Evolutionary conservation across 2,113 vertebrate genomes (phyloP), one percentile per base, ranked within the genome.

Genomic region (Hypomesus transpacificus): DNA sequence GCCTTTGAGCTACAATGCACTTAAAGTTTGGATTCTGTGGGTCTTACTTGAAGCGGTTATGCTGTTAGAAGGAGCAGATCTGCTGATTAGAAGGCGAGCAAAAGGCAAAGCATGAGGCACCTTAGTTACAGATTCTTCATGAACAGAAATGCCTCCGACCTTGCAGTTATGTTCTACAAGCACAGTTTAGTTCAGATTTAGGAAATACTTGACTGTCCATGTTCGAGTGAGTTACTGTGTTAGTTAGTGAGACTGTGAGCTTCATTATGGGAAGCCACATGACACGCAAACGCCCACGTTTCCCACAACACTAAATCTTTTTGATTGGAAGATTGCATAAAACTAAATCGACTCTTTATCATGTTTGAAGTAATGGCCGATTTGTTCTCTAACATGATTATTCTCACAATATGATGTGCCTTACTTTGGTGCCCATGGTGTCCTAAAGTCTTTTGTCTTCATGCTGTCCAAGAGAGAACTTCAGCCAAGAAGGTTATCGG

Each of bases 371-470:
- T 68, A 79, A 7, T 53, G 64, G 76, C 75, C 26, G 78, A 34
- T 56, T 50, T 73, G 73, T 39, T 70, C 26, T 63, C 53, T 28
- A 69, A 69, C 16, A 2, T 66, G 66, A 78, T 80, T 31, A 70
- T 61, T 68, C 11, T 54, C 39, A 61, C 18, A 65, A 80, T 83
- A 68, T 65, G 70, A 63, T 82, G 87, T 89, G 86, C 88, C 88
- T 89, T 87, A 78, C 31, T 18, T 39, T 63, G 66, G 16, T n/a
- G 26, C 13, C 5, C 13, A 76, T 68, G 26, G 20, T 56, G 52
- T 76, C 78, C 61, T 34, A 13, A 26, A 54, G 18, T 13, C 28
- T 75, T 64, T 16, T 54, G 59, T 16, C 16, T 50, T 70, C 50
- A 76, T 67, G 11, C 60, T 70, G 70, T 28, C 54, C 50, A 4